phyloP scores from a whole-genome alignment of 2,888 invertebrate genomes.

The Agrochola lota region DNA sequence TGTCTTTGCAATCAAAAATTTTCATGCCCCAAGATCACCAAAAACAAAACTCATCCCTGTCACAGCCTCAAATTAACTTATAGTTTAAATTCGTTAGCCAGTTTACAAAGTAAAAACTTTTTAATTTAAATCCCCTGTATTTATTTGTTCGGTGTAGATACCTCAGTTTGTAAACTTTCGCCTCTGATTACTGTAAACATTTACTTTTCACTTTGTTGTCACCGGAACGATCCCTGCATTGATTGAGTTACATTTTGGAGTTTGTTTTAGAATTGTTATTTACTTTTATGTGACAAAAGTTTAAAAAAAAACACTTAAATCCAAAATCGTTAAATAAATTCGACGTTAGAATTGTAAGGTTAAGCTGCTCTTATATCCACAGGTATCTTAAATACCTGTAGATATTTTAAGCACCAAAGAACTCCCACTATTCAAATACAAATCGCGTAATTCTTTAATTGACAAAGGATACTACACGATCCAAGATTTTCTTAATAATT shows the following conservation, averaged over 20 bases:
- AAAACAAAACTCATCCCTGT: conserved; percentile 25
- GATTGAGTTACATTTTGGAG: conserved; percentile 67
- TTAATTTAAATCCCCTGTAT: conserved; percentile 55
- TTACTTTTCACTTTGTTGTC: conserved; percentile 73
- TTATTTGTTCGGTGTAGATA: conserved; percentile 60
- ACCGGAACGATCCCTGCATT: conserved; percentile 64
- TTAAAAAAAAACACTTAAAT: no score
- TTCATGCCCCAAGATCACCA: neutral
- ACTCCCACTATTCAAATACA: no score
- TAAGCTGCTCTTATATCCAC: no score
- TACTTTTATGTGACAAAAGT: neutral
- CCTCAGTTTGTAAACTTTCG: conserved; percentile 68
- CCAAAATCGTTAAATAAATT: neutral
- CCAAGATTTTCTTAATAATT: no score
- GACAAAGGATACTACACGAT: no score
- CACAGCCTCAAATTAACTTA: conserved; percentile 32
- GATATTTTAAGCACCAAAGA: no score
- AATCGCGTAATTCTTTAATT: no score
- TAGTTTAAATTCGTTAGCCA: conserved; percentile 52
- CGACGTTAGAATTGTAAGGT: neutral
- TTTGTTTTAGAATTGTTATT: conserved; percentile 31
- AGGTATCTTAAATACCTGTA: no score
- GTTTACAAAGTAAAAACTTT: conserved; percentile 53
- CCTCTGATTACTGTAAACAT: conserved; percentile 79
- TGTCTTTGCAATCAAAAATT: neutral